A percentile compares a stretch with the other conserved stretches of the same genome.
phyloP scores from a whole-genome alignment of 2,797 vertebrate genomes.

The Thaleichthys pacificus region DNA sequence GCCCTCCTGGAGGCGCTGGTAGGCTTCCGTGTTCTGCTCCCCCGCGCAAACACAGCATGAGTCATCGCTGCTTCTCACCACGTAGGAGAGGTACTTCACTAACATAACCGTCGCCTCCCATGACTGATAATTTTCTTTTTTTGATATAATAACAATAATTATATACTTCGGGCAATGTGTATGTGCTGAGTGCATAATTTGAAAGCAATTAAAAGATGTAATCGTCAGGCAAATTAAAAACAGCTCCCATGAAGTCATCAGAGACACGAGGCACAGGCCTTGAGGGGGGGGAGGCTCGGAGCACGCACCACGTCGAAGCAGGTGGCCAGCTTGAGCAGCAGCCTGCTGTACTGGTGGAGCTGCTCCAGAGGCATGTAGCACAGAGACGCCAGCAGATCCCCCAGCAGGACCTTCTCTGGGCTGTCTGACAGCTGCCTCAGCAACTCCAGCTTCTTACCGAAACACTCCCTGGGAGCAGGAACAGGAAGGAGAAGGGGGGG shows the following conservation, averaged over 20 bases:
- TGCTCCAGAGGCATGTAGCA: constrained; percentile 89
- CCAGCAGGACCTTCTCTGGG: constrained; percentile 64
- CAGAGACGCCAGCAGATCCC: constrained; percentile 78
- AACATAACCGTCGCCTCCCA: too few relatives aligned
- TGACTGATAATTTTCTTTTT: too few relatives aligned
- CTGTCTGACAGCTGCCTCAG: constrained; percentile 79
- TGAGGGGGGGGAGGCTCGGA: not conserved
- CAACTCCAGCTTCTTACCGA: constrained; percentile 80
- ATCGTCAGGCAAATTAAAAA: too few relatives aligned
- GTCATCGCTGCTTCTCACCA: not conserved
- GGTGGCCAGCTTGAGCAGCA: constrained; percentile 86
- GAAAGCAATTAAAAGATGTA: too few relatives aligned
- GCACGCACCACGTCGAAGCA: constrained; percentile 93
- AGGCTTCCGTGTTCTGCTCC: constrained; percentile 83
- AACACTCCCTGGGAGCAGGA: constrained; percentile 76
- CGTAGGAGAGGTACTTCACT: not conserved
- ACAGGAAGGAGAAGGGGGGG: not conserved
- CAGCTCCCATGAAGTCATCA: too few relatives aligned
- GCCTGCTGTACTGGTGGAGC: constrained; percentile 85
- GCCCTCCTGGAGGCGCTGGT: constrained; percentile 86
- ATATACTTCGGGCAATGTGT: too few relatives aligned
- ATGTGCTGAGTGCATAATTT: too few relatives aligned
- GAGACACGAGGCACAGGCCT: too few relatives aligned
- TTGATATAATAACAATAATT: too few relatives aligned
- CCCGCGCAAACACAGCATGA: not conserved